Conservation (phyloP, 1,140 invertebrate genomes). For the Argopecten irradians region DNA sequence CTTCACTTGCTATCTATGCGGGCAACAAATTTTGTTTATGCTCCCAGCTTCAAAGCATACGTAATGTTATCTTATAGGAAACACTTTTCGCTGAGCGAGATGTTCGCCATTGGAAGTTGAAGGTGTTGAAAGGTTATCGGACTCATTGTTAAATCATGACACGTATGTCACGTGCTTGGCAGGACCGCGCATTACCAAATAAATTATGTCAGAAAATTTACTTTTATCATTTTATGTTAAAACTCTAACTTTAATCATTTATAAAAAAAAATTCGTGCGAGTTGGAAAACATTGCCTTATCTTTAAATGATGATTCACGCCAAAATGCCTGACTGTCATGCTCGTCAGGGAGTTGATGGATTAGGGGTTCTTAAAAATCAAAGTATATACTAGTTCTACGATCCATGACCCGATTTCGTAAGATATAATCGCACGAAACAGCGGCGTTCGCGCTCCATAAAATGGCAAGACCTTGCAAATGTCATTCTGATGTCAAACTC, state of each 20-base stretch:
- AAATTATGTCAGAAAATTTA: constrained; percentile 6
- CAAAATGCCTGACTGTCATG: not conserved
- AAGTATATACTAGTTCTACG: not conserved
- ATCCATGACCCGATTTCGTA: not conserved
- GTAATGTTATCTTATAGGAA: constrained; percentile 18
- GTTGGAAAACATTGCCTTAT: not conserved
- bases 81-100: constrained; percentile 20
- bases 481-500: not conserved
- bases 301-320: not conserved
- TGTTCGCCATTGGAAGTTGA: constrained; percentile 6
- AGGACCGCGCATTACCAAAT: constrained; percentile 6
- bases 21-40: constrained; percentile 50
- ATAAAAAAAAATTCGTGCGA: not conserved
- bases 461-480: not conserved
- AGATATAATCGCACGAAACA: not conserved
- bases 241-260: not conserved
- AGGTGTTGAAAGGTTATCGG: not conserved
- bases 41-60: constrained; percentile 37
- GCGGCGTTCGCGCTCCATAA: not conserved
- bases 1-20: constrained; percentile 37
- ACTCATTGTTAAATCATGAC: constrained; percentile 1
- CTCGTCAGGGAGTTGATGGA: not conserved
- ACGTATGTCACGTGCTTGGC: not conserved
- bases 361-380: not conserved
- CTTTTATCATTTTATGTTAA: constrained; percentile 23